Evolutionary conservation across 2,797 vertebrate species (phyloP).

Genomic region (Acrossocheilus fasciatus): DNA sequence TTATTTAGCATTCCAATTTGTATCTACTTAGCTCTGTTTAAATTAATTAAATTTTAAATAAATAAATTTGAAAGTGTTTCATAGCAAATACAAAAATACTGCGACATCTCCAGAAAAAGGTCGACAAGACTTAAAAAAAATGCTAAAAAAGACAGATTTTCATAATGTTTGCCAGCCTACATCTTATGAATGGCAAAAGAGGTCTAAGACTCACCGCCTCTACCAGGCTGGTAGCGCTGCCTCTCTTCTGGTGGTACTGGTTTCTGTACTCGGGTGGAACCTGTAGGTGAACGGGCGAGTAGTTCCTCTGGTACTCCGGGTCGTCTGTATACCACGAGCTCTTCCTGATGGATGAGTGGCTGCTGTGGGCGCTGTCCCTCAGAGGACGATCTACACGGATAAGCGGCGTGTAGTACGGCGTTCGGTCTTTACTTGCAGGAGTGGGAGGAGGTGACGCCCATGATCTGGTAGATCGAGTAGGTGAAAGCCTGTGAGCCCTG

Average conservation of each 20-base stretch:
- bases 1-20: not conserved
- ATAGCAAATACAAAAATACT: no score
- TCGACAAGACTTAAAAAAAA: not conserved
- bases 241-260: conserved; percentile 95
- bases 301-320: conserved; percentile 87
- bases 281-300: conserved; percentile 91
- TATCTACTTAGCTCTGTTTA: no score
- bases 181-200: not conserved
- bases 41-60: no score
- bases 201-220: conserved; percentile 88
- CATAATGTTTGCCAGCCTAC: not conserved
- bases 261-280: conserved; percentile 90
- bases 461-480: conserved; percentile 92
- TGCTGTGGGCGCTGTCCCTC: conserved; percentile 85
- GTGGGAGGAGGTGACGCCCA: conserved; percentile 97
- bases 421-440: conserved; percentile 88
- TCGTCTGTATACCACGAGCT: conserved; percentile 99
- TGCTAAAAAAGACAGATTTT: not conserved
- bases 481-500: conserved; percentile 93
- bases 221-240: conserved; percentile 95
- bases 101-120: no score
- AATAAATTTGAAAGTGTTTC: no score
- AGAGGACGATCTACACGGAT: conserved; percentile 90
- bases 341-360: conserved; percentile 90
- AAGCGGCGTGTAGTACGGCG: conserved; percentile 92